phyloP scores from a whole-genome alignment of 2,888 invertebrate species.

The Apamea anceps region DNA sequence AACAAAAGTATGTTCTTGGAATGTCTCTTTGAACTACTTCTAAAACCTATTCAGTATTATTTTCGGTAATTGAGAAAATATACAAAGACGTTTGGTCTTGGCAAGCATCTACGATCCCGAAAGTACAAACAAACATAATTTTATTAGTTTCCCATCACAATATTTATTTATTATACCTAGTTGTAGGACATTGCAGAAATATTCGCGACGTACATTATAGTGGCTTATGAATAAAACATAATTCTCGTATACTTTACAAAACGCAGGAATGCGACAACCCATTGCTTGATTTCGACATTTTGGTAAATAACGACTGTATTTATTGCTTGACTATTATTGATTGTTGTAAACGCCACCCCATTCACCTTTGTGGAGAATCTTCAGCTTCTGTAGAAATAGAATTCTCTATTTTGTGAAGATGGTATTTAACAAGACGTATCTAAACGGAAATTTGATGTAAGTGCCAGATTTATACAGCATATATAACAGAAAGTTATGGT shows the following conservation, averaged over 20 bases:
- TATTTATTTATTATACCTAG: slow-evolving; percentile 62
- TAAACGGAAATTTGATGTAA: neutral
- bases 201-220: slow-evolving; percentile 71
- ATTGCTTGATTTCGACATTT: slow-evolving; percentile 61
- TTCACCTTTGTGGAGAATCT: slow-evolving; percentile 28
- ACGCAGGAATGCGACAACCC: slow-evolving; percentile 62
- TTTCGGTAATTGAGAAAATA: neutral
- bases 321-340: slow-evolving; percentile 30
- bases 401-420: neutral
- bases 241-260: slow-evolving; percentile 65
- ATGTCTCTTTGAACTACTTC: neutral
- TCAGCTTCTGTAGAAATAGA: slow-evolving; percentile 25
- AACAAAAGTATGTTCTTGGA: neutral
- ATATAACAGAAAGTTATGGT: neutral
- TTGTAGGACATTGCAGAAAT: slow-evolving; percentile 71
- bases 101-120: neutral
- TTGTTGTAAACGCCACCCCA: slow-evolving; percentile 22
- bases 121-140: slow-evolving; percentile 13
- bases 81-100: neutral
- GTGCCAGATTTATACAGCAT: neutral
- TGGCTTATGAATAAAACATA: slow-evolving; percentile 79
- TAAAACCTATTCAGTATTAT: neutral
- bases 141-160: slow-evolving; percentile 55
- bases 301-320: slow-evolving; percentile 42
- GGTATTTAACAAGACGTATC: neutral